Evolutionary conservation across 53 echinoderm and acorn worm genomes (phyloP).

Genomic region (Zoroaster sp.): DNA sequence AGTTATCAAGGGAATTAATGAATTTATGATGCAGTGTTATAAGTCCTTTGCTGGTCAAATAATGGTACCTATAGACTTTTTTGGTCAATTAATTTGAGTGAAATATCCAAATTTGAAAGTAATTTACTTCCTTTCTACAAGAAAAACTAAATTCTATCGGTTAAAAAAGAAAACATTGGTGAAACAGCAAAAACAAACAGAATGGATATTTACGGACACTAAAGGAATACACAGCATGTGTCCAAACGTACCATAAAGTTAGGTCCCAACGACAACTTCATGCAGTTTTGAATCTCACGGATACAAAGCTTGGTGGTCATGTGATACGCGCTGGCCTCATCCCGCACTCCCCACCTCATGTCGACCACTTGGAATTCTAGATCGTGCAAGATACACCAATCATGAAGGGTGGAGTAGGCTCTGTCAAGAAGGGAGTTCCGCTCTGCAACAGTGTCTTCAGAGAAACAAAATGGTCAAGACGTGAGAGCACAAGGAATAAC

Average conservation of each 20-base stretch:
- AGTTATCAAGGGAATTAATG: too few relatives aligned
- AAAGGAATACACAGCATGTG: background rate
- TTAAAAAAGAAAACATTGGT: too few relatives aligned
- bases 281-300: conserved; percentile 90
- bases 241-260: conserved; percentile 84
- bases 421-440: conserved; percentile 78
- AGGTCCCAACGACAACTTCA: conserved; percentile 84
- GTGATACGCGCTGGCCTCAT: conserved; percentile 86
- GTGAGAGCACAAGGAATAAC: too few relatives aligned
- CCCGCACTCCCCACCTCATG: conserved; percentile 97
- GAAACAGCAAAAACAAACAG: background rate
- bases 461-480: too few relatives aligned
- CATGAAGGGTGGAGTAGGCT: conserved; percentile 68
- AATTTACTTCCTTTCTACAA: too few relatives aligned
- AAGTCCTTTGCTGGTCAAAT: too few relatives aligned
- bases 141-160: too few relatives aligned
- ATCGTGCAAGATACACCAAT: conserved; percentile 86
- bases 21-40: too few relatives aligned
- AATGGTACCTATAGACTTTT: too few relatives aligned
- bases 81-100: too few relatives aligned
- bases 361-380: conserved; percentile 97
- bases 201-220: background rate
- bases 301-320: conserved; percentile 87
- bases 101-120: too few relatives aligned
- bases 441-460: conserved; percentile 83